phyloP scores from a whole-genome alignment of 2,888 invertebrate genomes.

The Shargacucullia verbasci region DNA sequence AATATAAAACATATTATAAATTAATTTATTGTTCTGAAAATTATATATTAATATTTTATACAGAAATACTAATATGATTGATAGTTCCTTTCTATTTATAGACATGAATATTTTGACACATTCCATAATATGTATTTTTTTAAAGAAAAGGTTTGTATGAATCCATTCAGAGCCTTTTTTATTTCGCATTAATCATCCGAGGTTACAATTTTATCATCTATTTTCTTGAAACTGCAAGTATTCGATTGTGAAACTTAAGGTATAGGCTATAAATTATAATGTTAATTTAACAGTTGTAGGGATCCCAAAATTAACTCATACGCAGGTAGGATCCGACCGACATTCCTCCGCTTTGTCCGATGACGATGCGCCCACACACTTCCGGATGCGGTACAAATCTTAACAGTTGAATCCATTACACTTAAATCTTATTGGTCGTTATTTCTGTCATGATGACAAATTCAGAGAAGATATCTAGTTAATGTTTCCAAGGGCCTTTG shows the following conservation, averaged over 20 bases:
- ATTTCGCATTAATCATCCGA: slow-evolving; percentile 39
- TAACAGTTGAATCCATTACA: slow-evolving; percentile 60
- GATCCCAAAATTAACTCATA: slow-evolving; percentile 53
- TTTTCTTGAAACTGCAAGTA: background rate
- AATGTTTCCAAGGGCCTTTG: slow-evolving; percentile 5
- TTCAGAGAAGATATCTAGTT: slow-evolving; percentile 22
- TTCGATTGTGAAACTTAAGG: slow-evolving; percentile 33
- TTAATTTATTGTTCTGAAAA: too few relatives aligned
- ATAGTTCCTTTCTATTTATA: slow-evolving; percentile 31
- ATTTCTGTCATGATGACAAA: slow-evolving; percentile 55
- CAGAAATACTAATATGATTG: slow-evolving; percentile 8
- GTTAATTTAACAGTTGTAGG: slow-evolving; percentile 12
- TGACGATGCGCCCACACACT: slow-evolving; percentile 77
- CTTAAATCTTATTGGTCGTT: slow-evolving; percentile 65
- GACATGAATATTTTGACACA: slow-evolving; percentile 41
- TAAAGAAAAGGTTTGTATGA: too few relatives aligned
- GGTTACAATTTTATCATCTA: slow-evolving; percentile 16
- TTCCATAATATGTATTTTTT: too few relatives aligned
- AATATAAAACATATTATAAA: too few relatives aligned
- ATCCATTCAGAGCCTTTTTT: slow-evolving; percentile 33
- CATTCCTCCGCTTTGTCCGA: slow-evolving; percentile 83
- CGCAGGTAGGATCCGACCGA: slow-evolving; percentile 76
- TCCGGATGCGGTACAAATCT: slow-evolving; percentile 78
- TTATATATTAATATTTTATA: background rate
- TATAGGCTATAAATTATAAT: slow-evolving; percentile 15